These are phyloP conservation scores for Pinna nobilis DNA, from an alignment of 1,140 invertebrate species.

Conservation along the genomic window DNA sequence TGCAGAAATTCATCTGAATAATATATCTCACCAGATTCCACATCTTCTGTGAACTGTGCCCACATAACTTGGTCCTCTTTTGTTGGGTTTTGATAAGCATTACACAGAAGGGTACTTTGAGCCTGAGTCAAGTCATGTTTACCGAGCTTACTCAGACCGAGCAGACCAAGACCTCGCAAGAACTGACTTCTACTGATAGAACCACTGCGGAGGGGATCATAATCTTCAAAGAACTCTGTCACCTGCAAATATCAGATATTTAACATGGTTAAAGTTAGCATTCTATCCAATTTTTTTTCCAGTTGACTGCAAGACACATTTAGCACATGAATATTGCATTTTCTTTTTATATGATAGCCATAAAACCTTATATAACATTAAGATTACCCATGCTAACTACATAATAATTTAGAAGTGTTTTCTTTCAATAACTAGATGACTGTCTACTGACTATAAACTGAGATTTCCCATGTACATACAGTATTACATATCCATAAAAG, in stretches of 20 bases:
- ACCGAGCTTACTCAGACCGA: constrained; percentile 72
- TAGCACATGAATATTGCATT: no score
- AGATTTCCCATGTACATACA: no score
- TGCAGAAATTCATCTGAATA: neutral
- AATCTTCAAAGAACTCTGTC: constrained; percentile 71
- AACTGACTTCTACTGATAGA: constrained; percentile 71
- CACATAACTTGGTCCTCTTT: constrained; percentile 68
- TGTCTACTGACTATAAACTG: no score
- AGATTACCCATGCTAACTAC: no score
- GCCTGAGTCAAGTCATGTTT: constrained; percentile 68
- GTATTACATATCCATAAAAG: no score
- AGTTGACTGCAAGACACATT: no score
- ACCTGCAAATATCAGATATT: constrained; percentile 48
- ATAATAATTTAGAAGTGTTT: no score
- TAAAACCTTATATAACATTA: no score
- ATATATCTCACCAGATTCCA: constrained; percentile 69
- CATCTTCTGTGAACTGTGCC: constrained; percentile 70
- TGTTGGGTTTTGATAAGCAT: constrained; percentile 65
- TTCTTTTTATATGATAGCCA: no score
- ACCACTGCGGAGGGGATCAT: constrained; percentile 70
- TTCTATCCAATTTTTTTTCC: no score
- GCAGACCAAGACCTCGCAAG: constrained; percentile 62
- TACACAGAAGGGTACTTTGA: constrained; percentile 65
- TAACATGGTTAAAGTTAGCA: no score
- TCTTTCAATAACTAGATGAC: no score